Evolutionary conservation across 1,140 invertebrate genomes (phyloP).

Genomic region (Patella vulgata): DNA sequence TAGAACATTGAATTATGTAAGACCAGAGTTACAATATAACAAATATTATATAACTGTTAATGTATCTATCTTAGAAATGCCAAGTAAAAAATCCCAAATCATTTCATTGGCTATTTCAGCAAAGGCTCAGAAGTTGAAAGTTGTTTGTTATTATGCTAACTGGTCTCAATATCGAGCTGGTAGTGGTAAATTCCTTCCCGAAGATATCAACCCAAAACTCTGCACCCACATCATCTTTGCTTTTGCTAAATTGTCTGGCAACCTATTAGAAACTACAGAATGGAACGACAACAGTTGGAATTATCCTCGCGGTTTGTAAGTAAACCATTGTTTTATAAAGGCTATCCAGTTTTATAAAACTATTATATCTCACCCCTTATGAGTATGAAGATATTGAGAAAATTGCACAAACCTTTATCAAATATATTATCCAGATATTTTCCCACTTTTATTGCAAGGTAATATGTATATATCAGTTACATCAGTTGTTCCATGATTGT

Average conservation of each 20-base stretch:
- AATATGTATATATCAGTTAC: no score
- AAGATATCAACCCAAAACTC: constrained; percentile 76
- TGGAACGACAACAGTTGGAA: constrained; percentile 49
- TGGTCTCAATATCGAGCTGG: constrained; percentile 53
- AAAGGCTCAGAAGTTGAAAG: no score
- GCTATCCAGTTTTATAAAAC: background rate
- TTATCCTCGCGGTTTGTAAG: constrained; percentile 35
- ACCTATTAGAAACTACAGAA: constrained; percentile 41
- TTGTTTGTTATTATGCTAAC: constrained; percentile 59
- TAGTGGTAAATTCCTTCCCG: constrained; percentile 69
- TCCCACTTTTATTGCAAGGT: no score
- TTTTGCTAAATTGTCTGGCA: constrained; percentile 75
- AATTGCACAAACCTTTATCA: background rate
- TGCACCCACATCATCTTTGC: constrained; percentile 87
- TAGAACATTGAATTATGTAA: no score
- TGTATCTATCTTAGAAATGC: no score
- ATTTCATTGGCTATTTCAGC: no score
- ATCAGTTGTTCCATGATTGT: no score
- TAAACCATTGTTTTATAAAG: background rate
- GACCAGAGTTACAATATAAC: no score
- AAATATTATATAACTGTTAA: no score
- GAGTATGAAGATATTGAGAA: background rate
- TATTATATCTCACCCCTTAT: background rate
- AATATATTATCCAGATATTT: no score
- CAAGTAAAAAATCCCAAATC: no score